Base-by-base conservation (phyloP, 2,797 vertebrate species). In the Poliocrania exsul region DNA sequence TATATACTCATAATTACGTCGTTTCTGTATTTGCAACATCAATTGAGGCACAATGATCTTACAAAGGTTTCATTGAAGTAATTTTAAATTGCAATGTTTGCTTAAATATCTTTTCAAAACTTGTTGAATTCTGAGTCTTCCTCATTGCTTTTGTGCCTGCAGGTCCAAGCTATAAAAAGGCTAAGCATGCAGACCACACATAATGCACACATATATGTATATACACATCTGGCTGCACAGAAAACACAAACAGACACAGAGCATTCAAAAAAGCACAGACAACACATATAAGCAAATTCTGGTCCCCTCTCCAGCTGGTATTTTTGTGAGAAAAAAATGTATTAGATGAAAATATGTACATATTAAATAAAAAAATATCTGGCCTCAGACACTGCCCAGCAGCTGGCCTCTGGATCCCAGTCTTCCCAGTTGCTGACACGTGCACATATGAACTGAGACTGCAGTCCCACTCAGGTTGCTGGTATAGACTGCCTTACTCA, bases 391-490 rank as follows among this genome's bases (percentile, higher is more conserved):
- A 42, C 9, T 75, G 13, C 13, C 23, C 42, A 25, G 38, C 6
- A 28, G 18, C 19, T 56, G 26, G 13, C 1, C 16, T 4, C 35
- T 72, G 65, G 25, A 62, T 49, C 19, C 13, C 54, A 29, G 28
- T 50, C 14, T 67, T 64, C n/a, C 26, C 9, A 17, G 15, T 37
- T 54, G 8, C 40, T 69, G 19, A 11, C 26, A 77, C n/a, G 25
- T 0, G 1, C 28, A 29, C 24, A 37, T 13, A 38, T 0, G 5
- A 58, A 13, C 38, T 15, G 50, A 62, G 58, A 21, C 21, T 71
- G 44, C 28, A 44, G 85, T 38, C 23, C 62, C n/a, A 16, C n/a
- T 47, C 24, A 2, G 2, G 2, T 7, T 57, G 38, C 42, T 86
- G 33, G 2, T 66, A 5, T 5, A 13, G 11, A 24, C 13, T 25